Conservation (phyloP, 2,113 vertebrate genomes). For the Orthonyx spaldingii region DNA sequence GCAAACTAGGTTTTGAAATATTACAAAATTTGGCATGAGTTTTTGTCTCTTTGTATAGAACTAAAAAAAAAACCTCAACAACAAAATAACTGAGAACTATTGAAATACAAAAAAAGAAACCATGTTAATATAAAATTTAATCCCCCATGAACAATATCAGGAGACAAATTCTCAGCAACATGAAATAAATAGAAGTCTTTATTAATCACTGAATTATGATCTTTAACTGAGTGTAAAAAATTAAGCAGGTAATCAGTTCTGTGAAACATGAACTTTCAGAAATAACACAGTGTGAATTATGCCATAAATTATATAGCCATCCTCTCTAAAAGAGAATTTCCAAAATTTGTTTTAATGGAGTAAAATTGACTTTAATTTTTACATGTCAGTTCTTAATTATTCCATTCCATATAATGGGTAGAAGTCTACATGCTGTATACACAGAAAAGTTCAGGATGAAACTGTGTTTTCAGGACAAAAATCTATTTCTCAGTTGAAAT, state of each 20-base stretch:
- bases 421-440: not conserved
- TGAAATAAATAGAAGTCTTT: not conserved
- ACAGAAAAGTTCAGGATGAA: not conserved
- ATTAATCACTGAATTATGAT: not conserved
- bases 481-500: not conserved
- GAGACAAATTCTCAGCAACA: not conserved
- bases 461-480: not conserved
- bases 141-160: not conserved
- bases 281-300: not conserved
- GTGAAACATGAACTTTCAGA: not conserved
- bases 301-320: not conserved
- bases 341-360: not conserved
- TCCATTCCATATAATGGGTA: not conserved
- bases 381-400: not conserved
- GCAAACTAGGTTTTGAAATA: not conserved
- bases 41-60: not conserved
- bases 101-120: not conserved
- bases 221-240: not conserved
- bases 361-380: not conserved
- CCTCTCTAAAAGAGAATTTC: not conserved
- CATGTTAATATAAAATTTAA: not conserved
- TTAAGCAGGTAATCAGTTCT: not conserved
- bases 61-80: rapidly evolving
- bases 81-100: not conserved
- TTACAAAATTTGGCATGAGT: not conserved